phyloP scores from a whole-genome alignment of 2,113 vertebrate species.

The Otocyon megalotis region DNA sequence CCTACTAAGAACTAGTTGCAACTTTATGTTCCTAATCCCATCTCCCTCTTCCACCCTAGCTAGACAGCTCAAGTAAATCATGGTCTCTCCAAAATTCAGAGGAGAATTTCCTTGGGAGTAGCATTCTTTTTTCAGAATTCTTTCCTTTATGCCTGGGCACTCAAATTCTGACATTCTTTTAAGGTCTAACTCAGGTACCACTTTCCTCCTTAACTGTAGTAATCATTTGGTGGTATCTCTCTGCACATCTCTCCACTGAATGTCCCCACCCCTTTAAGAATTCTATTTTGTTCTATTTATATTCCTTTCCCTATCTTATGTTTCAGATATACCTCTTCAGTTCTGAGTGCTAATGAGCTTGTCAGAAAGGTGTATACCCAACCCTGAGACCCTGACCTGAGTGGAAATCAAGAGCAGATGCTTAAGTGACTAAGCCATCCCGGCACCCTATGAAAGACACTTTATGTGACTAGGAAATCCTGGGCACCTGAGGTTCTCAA shows the following conservation, averaged over 20 bases:
- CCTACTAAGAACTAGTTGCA: neutral
- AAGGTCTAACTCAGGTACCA: neutral
- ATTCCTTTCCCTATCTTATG: neutral
- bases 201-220: neutral
- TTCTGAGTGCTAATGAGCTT: neutral
- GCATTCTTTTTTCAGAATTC: neutral
- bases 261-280: neutral
- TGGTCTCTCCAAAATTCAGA: neutral
- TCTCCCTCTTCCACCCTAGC: neutral
- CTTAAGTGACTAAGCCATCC: neutral
- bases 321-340: neutral
- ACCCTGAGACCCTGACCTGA: neutral
- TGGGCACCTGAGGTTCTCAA: neutral
- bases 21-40: neutral
- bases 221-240: neutral
- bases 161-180: slow-evolving; percentile 15
- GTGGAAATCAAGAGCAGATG: neutral
- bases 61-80: neutral
- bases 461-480: neutral
- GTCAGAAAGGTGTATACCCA: neutral
- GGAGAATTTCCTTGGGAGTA: slow-evolving; percentile 5
- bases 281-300: neutral
- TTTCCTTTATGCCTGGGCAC: neutral
- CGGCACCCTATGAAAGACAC: neutral
- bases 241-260: neutral